Percentiles rank a stretch among this genome's conserved stretches.
phyloP scores from a whole-genome alignment of 2,888 invertebrate genomes.

The Trimorus sp. region DNA sequence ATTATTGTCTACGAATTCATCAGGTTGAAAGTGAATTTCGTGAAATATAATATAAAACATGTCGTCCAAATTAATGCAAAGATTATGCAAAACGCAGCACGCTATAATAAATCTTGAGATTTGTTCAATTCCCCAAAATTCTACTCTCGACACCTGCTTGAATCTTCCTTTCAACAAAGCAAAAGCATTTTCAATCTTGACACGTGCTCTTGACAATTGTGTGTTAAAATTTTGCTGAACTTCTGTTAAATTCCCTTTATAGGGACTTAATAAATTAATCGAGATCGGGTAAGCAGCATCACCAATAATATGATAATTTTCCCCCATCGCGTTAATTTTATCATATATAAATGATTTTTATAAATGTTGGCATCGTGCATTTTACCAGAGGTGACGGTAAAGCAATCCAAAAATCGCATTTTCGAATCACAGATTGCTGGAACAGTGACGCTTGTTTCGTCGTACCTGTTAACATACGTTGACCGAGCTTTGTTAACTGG shows the following conservation, averaged over 20 bases:
- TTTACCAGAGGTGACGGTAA: too few species aligned
- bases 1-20: too few species aligned
- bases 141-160: background rate
- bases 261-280: background rate
- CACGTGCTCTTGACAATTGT: background rate
- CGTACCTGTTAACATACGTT: conserved; percentile 19
- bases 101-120: conserved; percentile 31
- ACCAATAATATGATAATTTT: background rate
- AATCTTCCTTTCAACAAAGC: conserved; percentile 1
- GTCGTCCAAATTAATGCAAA: too few species aligned
- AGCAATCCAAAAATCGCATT: too few species aligned
- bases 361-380: too few species aligned
- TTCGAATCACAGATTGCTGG: background rate
- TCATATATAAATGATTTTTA: too few species aligned
- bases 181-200: conserved; percentile 6
- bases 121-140: background rate
- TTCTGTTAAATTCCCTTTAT: background rate
- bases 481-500: conserved; percentile 21
- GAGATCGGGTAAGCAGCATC: conserved; percentile 8
- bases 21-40: too few species aligned
- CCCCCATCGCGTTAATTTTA: conserved; percentile 12
- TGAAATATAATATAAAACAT: too few species aligned
- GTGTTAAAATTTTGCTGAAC: background rate
- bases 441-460: background rate
- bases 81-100: conserved; percentile 42